Conservation (phyloP, 2,888 invertebrate species). For the Aspidapion aeneum region DNA sequence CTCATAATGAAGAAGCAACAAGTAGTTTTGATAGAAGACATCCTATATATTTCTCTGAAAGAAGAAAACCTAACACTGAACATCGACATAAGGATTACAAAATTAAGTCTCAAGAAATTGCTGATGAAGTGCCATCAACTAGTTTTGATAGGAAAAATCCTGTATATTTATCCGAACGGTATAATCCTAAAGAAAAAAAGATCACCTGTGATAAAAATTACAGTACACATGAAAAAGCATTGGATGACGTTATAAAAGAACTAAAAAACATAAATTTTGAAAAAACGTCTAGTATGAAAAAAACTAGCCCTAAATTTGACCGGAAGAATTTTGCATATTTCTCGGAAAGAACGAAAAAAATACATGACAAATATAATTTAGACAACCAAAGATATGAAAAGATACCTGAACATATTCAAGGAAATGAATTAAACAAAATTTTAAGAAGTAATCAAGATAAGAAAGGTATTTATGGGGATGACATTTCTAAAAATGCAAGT, state of each 20-base stretch:
- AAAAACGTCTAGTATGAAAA: not conserved
- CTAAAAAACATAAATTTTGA: not conserved
- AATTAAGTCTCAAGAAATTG: no score
- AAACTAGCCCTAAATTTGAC: conserved; percentile 8
- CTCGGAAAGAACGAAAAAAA: conserved; percentile 2
- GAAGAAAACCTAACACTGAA: no score
- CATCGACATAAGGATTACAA: no score
- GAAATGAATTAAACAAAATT: no score
- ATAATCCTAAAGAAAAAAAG: no score
- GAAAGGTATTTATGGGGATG: not conserved
- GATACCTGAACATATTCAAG: not conserved
- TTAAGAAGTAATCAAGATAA: no score
- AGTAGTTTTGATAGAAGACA: no score
- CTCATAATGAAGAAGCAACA: no score
- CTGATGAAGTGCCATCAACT: no score
- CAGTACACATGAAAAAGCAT: not conserved
- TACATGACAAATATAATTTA: not conserved
- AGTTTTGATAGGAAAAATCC: no score
- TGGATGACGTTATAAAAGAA: no score
- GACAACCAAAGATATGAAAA: not conserved
- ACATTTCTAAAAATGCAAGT: not conserved
- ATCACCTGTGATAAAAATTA: not conserved
- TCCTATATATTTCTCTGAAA: no score
- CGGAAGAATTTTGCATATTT: conserved; percentile 16
- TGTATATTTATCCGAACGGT: not conserved